Conservation (phyloP, 2,797 vertebrate genomes). For the Hirundo rustica region DNA sequence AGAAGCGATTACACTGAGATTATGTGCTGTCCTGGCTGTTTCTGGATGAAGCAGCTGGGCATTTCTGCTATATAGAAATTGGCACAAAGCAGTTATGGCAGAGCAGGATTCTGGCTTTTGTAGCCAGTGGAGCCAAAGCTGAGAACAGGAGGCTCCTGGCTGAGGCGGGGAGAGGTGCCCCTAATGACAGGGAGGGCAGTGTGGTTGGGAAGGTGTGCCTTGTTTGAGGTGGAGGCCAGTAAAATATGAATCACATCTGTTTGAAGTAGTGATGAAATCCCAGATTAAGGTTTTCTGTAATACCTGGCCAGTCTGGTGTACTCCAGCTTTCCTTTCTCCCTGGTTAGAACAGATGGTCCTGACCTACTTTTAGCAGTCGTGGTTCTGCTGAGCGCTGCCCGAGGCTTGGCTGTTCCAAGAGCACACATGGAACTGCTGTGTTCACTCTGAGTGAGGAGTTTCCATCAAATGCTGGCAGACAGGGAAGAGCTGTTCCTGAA, state of each 20-base stretch:
- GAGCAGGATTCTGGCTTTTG: background rate
- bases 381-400: background rate
- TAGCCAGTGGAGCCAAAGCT: background rate
- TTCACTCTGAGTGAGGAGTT: background rate
- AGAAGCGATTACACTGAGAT: background rate
- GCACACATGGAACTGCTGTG: background rate
- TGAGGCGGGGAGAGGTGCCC: conserved; percentile 9
- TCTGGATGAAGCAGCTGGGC: background rate
- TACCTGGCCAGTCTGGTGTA: conserved; percentile 37
- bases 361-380: conserved; percentile 42
- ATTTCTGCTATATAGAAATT: background rate
- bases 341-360: background rate
- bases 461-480: background rate
- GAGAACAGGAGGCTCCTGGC: background rate
- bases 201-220: conserved; percentile 42
- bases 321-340: conserved; percentile 9
- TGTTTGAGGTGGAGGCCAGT: conserved; percentile 22
- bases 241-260: conserved; percentile 58
- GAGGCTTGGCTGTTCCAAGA: rapidly evolving
- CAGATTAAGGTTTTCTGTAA: conserved; percentile 57
- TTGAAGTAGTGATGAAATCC: conserved; percentile 68
- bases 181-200: conserved; percentile 25
- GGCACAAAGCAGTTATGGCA: background rate
- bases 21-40: background rate
- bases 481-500: background rate